Evolutionary conservation across 2,888 invertebrate species (phyloP).

Genomic region (Nebria salina): DNA sequence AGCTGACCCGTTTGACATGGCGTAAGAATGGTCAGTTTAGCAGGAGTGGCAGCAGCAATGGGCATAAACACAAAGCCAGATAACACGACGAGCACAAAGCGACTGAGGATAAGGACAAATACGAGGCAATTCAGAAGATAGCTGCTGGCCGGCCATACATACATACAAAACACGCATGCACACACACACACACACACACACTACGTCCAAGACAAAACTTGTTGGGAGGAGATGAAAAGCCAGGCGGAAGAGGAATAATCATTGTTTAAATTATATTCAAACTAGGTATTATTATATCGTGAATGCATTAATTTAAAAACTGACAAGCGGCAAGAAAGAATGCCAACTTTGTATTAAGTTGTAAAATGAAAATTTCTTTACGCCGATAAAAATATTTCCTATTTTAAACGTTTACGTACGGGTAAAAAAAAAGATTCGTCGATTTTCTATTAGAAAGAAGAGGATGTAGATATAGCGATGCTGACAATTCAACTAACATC

Average conservation of each 20-base stretch:
- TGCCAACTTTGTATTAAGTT: no score
- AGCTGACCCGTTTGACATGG: slow-evolving; percentile 27
- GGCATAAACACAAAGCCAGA: slow-evolving; percentile 43
- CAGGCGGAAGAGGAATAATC: no score
- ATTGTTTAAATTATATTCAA: no score
- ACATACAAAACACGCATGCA: slow-evolving; percentile 15
- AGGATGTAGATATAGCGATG: not conserved
- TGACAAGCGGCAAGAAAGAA: no score
- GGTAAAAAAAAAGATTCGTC: not conserved
- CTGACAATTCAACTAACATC: not conserved
- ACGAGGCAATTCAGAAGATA: slow-evolving; percentile 40
- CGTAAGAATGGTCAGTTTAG: slow-evolving; percentile 34
- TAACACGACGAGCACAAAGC: slow-evolving; percentile 41
- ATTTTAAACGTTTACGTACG: not conserved
- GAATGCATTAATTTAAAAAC: no score
- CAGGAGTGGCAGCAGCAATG: not conserved
- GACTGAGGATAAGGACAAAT: slow-evolving; percentile 38
- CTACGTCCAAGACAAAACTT: not conserved
- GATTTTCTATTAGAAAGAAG: not conserved
- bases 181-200: not conserved
- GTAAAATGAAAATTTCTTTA: no score
- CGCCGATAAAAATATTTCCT: no score
- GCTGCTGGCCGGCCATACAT: slow-evolving; percentile 12
- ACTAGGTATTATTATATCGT: no score
- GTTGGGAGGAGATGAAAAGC: no score